A percentile compares a stretch with the other conserved stretches of the same genome.
These are phyloP conservation scores for Urophycis tenuis DNA, from an alignment of 2,797 vertebrate species.

Conservation along the genomic window DNA sequence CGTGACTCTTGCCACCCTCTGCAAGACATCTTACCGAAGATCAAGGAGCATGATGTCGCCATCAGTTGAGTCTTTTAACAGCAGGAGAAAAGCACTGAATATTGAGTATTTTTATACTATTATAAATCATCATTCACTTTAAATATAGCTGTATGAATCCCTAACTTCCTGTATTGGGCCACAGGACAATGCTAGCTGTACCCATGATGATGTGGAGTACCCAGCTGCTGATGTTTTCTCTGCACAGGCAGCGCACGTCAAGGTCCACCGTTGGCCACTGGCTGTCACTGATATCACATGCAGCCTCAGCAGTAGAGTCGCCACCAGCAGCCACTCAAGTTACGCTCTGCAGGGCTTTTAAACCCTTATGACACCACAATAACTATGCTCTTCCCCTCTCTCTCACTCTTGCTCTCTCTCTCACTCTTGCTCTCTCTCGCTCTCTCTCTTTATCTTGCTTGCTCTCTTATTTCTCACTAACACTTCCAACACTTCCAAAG, in stretches of 20 bases:
- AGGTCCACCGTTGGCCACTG: slow-evolving; percentile 23
- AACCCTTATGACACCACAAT: slow-evolving; percentile 25
- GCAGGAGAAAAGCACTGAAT: background rate
- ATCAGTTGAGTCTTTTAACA: too few relatives aligned
- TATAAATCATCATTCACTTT: too few relatives aligned
- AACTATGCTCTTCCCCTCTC: slow-evolving; percentile 17
- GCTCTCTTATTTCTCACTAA: slow-evolving; percentile 8
- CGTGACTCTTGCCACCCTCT: background rate
- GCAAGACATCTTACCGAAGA: too few relatives aligned
- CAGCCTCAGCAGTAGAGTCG: slow-evolving; percentile 49
- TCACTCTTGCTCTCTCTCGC: slow-evolving; percentile 5
- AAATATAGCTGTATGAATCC: background rate
- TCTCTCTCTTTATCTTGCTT: slow-evolving; percentile 4
- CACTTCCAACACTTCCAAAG: too few relatives aligned
- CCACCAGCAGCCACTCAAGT: slow-evolving; percentile 51
- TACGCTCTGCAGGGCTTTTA: slow-evolving; percentile 34
- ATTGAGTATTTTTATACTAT: too few relatives aligned
- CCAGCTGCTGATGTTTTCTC: background rate
- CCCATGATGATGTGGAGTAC: background rate
- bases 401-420: slow-evolving; percentile 6
- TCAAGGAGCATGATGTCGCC: too few relatives aligned
- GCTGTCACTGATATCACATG: slow-evolving; percentile 53
- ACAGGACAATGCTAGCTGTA: background rate
- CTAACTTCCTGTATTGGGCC: background rate
- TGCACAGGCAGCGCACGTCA: background rate